phyloP scores from a whole-genome alignment of 2,113 vertebrate species.

The Riparia riparia region DNA sequence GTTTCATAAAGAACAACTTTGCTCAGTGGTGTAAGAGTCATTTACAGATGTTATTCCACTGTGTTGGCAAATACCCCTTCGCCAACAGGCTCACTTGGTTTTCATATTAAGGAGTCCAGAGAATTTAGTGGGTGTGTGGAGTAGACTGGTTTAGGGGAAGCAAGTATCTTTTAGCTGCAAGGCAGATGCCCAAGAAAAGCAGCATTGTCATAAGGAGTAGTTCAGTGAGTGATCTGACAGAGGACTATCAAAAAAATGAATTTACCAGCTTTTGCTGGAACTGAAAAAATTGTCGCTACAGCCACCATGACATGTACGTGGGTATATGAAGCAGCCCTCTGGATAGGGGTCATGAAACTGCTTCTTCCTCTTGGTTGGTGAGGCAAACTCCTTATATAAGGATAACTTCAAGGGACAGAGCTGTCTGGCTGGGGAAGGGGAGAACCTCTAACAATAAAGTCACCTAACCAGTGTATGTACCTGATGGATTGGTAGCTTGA shows the following conservation, averaged over 20 bases:
- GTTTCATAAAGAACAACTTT: not conserved
- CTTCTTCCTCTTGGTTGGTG: not conserved
- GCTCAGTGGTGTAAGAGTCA: not conserved
- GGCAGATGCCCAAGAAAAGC: not conserved
- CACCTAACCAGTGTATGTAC: not conserved
- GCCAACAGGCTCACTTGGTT: not conserved
- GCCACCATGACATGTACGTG: rapidly evolving
- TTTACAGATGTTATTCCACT: not conserved
- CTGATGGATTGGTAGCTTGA: not conserved
- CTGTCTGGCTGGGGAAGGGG: not conserved
- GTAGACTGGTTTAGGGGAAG: not conserved
- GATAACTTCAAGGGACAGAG: not conserved
- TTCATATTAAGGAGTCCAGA: not conserved
- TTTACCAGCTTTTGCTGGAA: not conserved
- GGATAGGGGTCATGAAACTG: not conserved
- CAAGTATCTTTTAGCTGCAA: not conserved
- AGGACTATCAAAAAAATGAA: not conserved
- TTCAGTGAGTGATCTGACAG: not conserved
- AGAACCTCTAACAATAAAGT: not conserved
- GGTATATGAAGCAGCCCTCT: not conserved
- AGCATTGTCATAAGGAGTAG: not conserved
- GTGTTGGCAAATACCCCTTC: not conserved
- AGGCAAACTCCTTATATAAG: not conserved
- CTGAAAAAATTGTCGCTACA: not conserved
- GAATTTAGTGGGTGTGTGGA: not conserved